Base-by-base conservation (phyloP, 2,113 vertebrate species). In the Oceanites oceanicus region DNA sequence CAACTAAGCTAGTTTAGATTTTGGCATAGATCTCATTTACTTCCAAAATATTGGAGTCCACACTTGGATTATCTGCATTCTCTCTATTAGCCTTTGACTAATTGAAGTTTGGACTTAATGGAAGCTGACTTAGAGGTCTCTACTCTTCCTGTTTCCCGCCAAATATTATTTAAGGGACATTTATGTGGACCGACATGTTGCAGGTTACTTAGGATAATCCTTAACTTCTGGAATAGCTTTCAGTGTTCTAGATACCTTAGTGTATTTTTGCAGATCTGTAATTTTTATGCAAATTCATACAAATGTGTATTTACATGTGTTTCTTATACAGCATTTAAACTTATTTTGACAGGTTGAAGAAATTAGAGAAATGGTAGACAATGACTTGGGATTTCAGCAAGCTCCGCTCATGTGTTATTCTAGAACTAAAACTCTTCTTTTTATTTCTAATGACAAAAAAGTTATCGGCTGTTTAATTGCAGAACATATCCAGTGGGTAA, bases 301-400 rank as follows among this genome's bases (percentile, higher is more conserved):
- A 70, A 66, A 85, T 22, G 5, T 40, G 1, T n/a, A 15, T 91
- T 91, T 67, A 42, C 38, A 17, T 6, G 15, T 49, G 61, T 20
- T 91, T 55, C 49, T 95, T 96, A 95, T 3, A 42, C 62, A 81
- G 8, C 49, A 15, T 94, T 86, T 97, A 23, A 36, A 88, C 70
- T 91, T 97, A 38, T 93, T 92, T 97, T 98, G 80, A 56, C 97
- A 99, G 99, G 99, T 99, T 68, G 99, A 99, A 89, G 99, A 99
- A 97, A 99, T 99, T 86, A 98, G 99, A 97, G 99, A 99, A 98
- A 99, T 99, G 99, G 99, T 99, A 96, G 99, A 99, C 98, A 99
- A 99, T 91, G 99, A 99, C 96, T 98, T 99, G 88, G 99, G 99
- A 95, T 99, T 99, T 97, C 99, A 99, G 83, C 99, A 99, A 97